Evolutionary conservation across 1,140 invertebrate genomes (phyloP), one percentile per base, ranked within the genome.

Genomic region (Cotesia vestalis): DNA sequence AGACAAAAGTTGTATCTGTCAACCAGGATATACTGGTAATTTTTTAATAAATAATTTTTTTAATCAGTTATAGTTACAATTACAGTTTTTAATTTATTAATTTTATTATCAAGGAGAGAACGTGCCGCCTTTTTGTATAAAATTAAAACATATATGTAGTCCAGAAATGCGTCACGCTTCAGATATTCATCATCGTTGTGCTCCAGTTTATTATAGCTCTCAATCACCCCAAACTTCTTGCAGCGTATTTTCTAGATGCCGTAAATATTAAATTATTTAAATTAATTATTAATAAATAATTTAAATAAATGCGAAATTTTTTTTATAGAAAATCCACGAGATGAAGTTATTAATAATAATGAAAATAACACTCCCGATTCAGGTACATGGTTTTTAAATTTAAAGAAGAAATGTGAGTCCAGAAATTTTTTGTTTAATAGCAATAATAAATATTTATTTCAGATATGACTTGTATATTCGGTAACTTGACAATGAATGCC

Each of bases 101-200:
- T 34, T 8, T 67, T 73, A 71, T 12, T 17, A 27, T 60, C 0
- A 52, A 83, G 82, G 81, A 1, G 9, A 83, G 62, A 78, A 84
- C 12, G n/a, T 79, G 5, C 76, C 72, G 38, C 83, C 81, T 0
- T 84, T 79, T 62, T 84, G 83, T 27, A 57, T n/a, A 52, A 69
- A 34, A 3, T 76, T 73, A 6, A 63, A 4, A 14, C 0, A 20
- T 8, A 51, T 60, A 35, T 84, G 83, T 52, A 36, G 52, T 36
- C 73, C 73, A 0, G 66, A 79, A 9, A 68, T 84, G 2, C 61
- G 46, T 0, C 8, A 75, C 0, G 11, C 53, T 1, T 0, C 11
- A 4, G n/a, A 66, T 0, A 40, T 84, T 69, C 17, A 57, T 12
- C 6, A 73, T 2, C 78, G 80, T 0, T 84, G 83, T 17, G 69